Evolutionary conservation across 2,888 invertebrate species (phyloP).

Genomic region (Drosophila tripunctata): DNA sequence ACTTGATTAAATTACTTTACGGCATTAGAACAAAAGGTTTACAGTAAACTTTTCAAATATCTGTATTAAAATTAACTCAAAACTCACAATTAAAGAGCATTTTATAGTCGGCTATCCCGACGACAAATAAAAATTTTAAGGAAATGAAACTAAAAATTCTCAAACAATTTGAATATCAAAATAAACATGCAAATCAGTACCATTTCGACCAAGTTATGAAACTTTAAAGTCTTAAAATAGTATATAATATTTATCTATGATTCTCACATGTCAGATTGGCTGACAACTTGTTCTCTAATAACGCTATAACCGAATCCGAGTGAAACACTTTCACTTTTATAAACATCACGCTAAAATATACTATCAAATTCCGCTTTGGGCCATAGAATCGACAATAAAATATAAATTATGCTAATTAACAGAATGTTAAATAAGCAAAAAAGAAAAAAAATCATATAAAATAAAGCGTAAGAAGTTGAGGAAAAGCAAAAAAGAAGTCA

Average conservation of each 20-base stretch:
- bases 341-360: background rate
- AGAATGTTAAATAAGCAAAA: constrained; percentile 23
- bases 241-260: background rate
- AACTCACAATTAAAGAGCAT: too few relatives aligned
- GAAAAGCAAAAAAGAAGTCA: background rate
- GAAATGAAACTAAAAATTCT: too few relatives aligned
- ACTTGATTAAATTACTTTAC: background rate
- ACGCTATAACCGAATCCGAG: background rate
- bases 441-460: background rate
- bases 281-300: background rate
- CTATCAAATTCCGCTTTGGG: background rate
- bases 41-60: background rate
- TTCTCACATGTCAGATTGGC: background rate
- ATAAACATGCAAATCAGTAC: background rate
- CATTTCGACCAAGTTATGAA: background rate
- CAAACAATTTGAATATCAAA: too few relatives aligned
- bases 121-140: too few relatives aligned
- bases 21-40: background rate
- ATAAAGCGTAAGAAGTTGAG: background rate
- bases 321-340: constrained; percentile 45
- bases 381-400: constrained; percentile 12
- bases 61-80: too few relatives aligned
- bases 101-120: too few relatives aligned
- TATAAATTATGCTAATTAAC: constrained; percentile 45
- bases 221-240: background rate